Evolutionary conservation across 2,888 invertebrate species (phyloP).

Genomic region (Phorcus lineatus): DNA sequence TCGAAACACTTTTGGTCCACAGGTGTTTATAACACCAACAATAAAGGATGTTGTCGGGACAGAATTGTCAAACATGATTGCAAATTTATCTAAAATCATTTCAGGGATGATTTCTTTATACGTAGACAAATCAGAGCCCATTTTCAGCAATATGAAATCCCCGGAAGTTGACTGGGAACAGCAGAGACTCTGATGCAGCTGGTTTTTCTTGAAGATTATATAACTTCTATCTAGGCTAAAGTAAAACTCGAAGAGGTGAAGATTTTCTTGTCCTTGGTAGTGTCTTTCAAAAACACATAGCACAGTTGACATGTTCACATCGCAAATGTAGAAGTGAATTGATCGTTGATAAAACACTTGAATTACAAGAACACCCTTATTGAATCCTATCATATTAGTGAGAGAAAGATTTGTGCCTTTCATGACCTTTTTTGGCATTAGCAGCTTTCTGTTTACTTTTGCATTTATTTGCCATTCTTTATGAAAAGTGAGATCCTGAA

Average conservation of each 20-base stretch:
- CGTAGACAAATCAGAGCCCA: background rate
- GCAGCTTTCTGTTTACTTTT: background rate
- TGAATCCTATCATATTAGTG: background rate
- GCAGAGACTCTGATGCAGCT: background rate
- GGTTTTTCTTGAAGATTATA: slow-evolving; percentile 7
- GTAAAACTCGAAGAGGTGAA: slow-evolving; percentile 11
- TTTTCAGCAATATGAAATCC: background rate
- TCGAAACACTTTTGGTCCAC: background rate
- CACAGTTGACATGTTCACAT: background rate
- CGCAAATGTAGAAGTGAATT: background rate
- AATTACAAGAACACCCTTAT: background rate
- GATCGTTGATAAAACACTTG: slow-evolving; percentile 5
- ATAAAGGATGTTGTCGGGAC: background rate
- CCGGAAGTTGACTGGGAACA: background rate
- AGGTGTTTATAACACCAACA: background rate
- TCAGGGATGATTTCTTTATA: background rate
- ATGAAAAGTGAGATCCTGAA: background rate
- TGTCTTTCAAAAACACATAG: background rate
- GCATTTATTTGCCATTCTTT: background rate
- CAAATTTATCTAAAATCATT: background rate
- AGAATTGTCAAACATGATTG: background rate
- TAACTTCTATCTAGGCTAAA: background rate
- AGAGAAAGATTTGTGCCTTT: slow-evolving; percentile 6
- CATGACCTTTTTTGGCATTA: slow-evolving; percentile 2
- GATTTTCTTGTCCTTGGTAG: background rate